Evolutionary conservation across 2,888 invertebrate species (phyloP), one percentile per base, ranked within the genome.

Genomic region (Merodon equestris): DNA sequence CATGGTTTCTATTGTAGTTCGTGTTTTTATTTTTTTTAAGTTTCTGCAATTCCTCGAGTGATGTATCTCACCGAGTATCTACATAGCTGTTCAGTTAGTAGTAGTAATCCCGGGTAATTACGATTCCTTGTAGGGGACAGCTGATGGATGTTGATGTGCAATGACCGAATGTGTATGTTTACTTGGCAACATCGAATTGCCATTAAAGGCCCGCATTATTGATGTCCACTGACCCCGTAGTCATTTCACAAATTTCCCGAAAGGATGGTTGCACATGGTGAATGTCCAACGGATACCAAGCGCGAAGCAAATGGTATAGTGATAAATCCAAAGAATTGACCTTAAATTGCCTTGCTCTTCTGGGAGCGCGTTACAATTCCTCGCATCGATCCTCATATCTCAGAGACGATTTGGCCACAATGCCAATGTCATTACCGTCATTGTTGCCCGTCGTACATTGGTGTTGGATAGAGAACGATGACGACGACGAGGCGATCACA

Each of bases 51-150:
- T 27, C 27, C 27, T 45, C 56, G 54, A 38, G 64, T 57, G 58
- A 14, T 42, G 18, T 18, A 53, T 19, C 15, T 7, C 38, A n/a
- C n/a, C 14, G 4, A 27, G 9, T n/a, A 40, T n/a, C 40, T 5
- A 36, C 36, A 36, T 36, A 12, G 56, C 42, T n/a, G 48, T 66
- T 42, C 64, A 66, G 72, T 73, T 70, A 36, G 68, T 68, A 63
- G 73, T 79, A 58, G 79, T 79, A 74, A 73, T 79, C 79, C 73
- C 60, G 64, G 79, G 79, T 79, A 79, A 79, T 79, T 79, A 79
- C 79, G 73, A 58, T 79, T 68, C 79, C 79, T 68, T 79, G 64
- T 79, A 79, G 54, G 79, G 77, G 60, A 74, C 79, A 79, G 48
- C 64, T 79, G 79, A 79, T 79, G 79, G 73, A 79, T 79, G 79